Base-by-base conservation (phyloP, 2,888 invertebrate genomes). In the Sthenelais limicola region DNA sequence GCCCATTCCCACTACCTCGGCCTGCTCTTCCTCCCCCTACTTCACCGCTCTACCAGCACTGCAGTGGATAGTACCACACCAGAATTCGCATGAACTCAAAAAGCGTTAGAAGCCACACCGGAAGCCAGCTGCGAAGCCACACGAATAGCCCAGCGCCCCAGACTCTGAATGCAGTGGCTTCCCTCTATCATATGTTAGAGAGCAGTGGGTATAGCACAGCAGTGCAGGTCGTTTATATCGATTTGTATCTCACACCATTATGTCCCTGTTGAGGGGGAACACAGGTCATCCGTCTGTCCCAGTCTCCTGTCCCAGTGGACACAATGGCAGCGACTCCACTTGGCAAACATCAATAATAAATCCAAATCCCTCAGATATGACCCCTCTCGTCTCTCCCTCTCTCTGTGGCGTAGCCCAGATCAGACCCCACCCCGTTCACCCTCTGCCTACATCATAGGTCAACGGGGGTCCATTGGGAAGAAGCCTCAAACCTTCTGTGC, bases 171-270 rank as follows among this genome's bases (percentile, higher is more conserved):
- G 33, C 32, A 32, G 32, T 33, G 30, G 32, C 30, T 21, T 56
- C 56, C 12, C 56, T 56, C 56, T 33, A 56, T 56, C 56, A 56
- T 56, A 56, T 56, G 56, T 56, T 56, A 56, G 56, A 33, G 56
- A 56, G 56, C 56, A 24, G 32, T 43, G 43, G 28, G 56, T 56
- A 33, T n/a, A 33, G 30, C 56, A 33, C n/a, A 30, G 15, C 26
- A 21, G 56, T 30, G 56, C 56, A 56, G 56, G 56, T 56, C 56
- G 56, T 56, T 56, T 56, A 56, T 56, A 56, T 56, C 56, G 56
- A 56, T 56, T 56, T 56, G 56, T 56, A 56, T 56, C 56, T 56
- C 56, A 56, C 56, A 56, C 56, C 56, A 56, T 56, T 56, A 56
- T 56, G 56, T 56, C 56, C 56, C 56, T 56, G 56, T 56, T 56